These are phyloP conservation scores for Agrenia bidenticulata DNA, from an alignment of 2,888 invertebrate species.

Conservation along the genomic window DNA sequence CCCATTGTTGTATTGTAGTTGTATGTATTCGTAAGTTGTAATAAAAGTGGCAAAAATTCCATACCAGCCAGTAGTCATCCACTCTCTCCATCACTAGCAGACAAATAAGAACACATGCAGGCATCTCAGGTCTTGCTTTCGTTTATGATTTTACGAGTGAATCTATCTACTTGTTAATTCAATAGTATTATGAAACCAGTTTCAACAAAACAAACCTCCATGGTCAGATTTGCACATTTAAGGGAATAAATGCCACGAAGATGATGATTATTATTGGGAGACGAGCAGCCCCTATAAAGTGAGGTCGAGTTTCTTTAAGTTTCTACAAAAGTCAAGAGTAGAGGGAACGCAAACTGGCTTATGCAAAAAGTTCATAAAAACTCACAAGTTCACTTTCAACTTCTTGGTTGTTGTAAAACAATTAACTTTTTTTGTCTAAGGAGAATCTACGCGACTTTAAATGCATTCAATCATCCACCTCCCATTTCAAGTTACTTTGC, in stretches of 20 bases:
- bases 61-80: no score
- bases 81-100: no score
- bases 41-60: no score
- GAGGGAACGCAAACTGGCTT: background rate
- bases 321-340: background rate
- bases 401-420: slow-evolving; percentile 10
- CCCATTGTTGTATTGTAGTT: no score
- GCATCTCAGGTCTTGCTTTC: no score
- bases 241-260: slow-evolving; percentile 6
- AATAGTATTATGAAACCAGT: slow-evolving; percentile 8
- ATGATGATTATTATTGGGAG: background rate
- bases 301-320: background rate
- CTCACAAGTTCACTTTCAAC: slow-evolving; percentile 10
- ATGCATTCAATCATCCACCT: slow-evolving; percentile 1
- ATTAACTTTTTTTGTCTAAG: slow-evolving; percentile 3
- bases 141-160: no score
- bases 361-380: background rate
- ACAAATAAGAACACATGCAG: no score
- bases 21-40: no score
- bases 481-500: background rate
- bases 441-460: background rate
- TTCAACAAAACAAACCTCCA: slow-evolving; percentile 16
- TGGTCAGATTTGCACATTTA: slow-evolving; percentile 16
- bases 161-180: no score
- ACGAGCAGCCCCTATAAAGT: background rate